These are phyloP conservation scores for Aphodius granarius DNA, from an alignment of 2,888 invertebrate species.

Conservation along the genomic window DNA sequence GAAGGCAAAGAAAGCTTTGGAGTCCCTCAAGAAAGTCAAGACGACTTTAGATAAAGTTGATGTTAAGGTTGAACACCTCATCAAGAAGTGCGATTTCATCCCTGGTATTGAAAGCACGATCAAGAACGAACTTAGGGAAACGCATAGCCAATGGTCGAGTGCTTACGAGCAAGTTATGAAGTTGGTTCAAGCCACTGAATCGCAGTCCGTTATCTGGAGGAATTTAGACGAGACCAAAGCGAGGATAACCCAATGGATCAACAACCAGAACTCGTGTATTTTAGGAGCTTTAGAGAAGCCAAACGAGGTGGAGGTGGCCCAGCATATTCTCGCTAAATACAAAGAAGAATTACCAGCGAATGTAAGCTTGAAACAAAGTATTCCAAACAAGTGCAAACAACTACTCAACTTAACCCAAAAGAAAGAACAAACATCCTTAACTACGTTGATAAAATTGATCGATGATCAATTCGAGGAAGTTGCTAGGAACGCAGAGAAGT, in stretches of 20 bases:
- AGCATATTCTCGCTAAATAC: conserved; percentile 78
- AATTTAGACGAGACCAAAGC: conserved; percentile 86
- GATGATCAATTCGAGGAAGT: conserved; percentile 78
- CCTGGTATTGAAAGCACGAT: conserved; percentile 66
- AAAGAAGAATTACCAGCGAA: conserved; percentile 83
- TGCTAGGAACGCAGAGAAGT: conserved; percentile 69
- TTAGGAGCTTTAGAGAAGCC: conserved; percentile 75
- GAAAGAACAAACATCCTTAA: conserved; percentile 69
- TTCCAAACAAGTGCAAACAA: conserved; percentile 79
- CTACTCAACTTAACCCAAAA: conserved; percentile 75
- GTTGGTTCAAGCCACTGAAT: conserved; percentile 79
- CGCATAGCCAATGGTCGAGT: conserved; percentile 71
- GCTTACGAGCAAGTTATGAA: conserved; percentile 72
- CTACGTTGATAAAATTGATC: conserved; percentile 66
- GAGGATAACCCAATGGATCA: conserved; percentile 81
- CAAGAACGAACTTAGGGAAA: conserved; percentile 62
- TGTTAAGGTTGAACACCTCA: conserved; percentile 70
- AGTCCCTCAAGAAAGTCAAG: conserved; percentile 75
- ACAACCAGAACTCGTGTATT: conserved; percentile 77
- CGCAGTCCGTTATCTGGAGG: conserved; percentile 90
- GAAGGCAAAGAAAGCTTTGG: conserved; percentile 74
- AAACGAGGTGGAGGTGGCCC: conserved; percentile 79
- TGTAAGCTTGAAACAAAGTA: conserved; percentile 73
- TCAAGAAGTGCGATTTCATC: conserved; percentile 70
- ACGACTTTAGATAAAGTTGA: conserved; percentile 77